Base-by-base conservation (phyloP, 64 coral and sea anemone species). In the Acropora tenuis region DNA sequence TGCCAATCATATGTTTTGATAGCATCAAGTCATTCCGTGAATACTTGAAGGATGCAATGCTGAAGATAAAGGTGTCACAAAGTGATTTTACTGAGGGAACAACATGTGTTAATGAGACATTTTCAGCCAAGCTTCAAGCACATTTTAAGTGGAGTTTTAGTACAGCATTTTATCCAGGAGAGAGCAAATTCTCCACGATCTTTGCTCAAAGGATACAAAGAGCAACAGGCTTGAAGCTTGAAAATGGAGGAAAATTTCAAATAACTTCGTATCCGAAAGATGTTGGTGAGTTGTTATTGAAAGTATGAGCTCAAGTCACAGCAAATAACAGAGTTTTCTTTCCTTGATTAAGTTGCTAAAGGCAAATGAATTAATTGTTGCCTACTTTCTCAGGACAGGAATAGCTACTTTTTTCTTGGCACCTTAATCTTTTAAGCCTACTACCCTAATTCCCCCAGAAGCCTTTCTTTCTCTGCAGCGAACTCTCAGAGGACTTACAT, bases 171-270 rank as follows among this genome's bases (percentile, higher is more conserved):
- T 99, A 99, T 89, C 93, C 97, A 10, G 97, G 97, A 47, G 97
- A 99, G 74, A 99, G 88, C 67, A 99, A 96, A 43, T 99, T 99
- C 75, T 99, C 97, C 41, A 91, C 88, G 5, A 60, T 72, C 41
- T 96, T 93, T 79, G 83, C 91, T 45, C 79, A 99, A 72, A 91
- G 89, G 55, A 94, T 99, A 88, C 65, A 93, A 78, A 65, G 79
- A 66, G 88, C 94, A 41, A 94, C 97, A 66, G 97, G 97, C 2
- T 50, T 99, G 4, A 90, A 80, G 66, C 83, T 44, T 42, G 79
- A 96, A 76, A 99, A 99, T 89, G 97, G 97, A 49, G 97, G 97
- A 61, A 99, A 99, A 76, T 99, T 99, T 79, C 97, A 99, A 73
- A 96, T 99, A 6, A 99, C 97, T 1, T 95, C 94, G 72, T 99